Evolutionary conservation across 1,140 invertebrate genomes (phyloP), one percentile per base, ranked within the genome.

Genomic region (Zaprionus lachaisei): DNA sequence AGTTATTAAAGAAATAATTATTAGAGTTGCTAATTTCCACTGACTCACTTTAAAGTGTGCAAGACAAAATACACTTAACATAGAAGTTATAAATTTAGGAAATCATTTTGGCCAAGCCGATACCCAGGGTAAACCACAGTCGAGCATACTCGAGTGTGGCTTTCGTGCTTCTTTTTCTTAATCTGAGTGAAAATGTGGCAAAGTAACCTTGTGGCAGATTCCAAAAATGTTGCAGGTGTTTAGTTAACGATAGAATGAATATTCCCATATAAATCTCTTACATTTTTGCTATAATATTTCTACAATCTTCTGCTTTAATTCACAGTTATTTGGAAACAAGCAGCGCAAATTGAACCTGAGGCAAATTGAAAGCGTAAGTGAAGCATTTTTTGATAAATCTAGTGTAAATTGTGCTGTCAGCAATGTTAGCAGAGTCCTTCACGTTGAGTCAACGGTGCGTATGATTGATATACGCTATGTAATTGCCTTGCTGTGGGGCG

Each of bases 381-480:
- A 79, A 79, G 62, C 62, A 64, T 65, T 51, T 65, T 51, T 61
- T 74, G 57, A 89, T 84, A 78, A 87, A 81, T 75, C 22, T 57
- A 56, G 28, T 68, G 69, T 71, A 79, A 89, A 89, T 81, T 80
- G 77, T 70, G 73, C 84, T 89, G 84, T 79, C 80, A 80, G 58
- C 70, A n/a, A 66, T 58, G 67, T 66, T 20, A 73, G 47, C 41
- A 31, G 41, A 63, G 57, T 66, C 41, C 11, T 15, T 56, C 20
- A 54, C 68, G 58, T 41, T 57, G 61, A 61, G 68, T 49, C 58
- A 83, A 80, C 84, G 61, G 70, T 72, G 80, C 80, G 83, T 83
- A 89, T 87, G 83, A 89, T 87, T 87, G 83, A 87, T 87, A 75
- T 76, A 65, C 68, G 60, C 64, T 80, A 47, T 72, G 54, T 62